Evolutionary conservation across 2,888 invertebrate genomes (phyloP), one percentile per base, ranked within the genome.

Genomic region (Actias luna): DNA sequence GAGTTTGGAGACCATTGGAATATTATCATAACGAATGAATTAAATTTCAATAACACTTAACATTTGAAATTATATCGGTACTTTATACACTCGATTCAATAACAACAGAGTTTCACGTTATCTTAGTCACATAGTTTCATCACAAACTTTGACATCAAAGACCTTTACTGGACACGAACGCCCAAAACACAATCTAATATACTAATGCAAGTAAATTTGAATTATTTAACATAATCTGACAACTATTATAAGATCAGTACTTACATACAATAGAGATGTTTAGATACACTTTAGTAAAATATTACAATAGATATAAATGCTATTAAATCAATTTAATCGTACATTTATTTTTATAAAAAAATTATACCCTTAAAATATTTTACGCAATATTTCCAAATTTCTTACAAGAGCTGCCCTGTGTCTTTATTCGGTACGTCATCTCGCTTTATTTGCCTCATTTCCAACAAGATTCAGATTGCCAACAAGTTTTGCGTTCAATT

Each of bases 381-480:
- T 29, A 29, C n/a, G 27, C 2, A 7, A 55, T 7, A 29, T 55
- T 52, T 52, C 12, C 50, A 52, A n/a, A 27, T 1, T 25, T 52
- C 25, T 55, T 29, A 82, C 85, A 81, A 80, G 81, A 76, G 79
- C 75, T 77, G 67, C 75, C 65, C 79, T 74, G 78, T 69, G 67
- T 7, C 59, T 18, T 39, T 33, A 35, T 25, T 73, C 71, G 74
- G 69, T 71, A 74, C 75, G 65, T 76, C 75, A 78, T 75, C 79
- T 80, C 78, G 77, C 79, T 85, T 83, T 85, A 84, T 88, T 87
- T 86, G 82, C 82, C 82, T 84, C 81, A 83, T 84, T 85, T 84
- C 78, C 75, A 80, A 80, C 82, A 76, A 81, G 79, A 82, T 78
- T 82, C 80, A 79, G 77, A 87, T 84, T 87, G 83, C 83, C 81